Base-by-base conservation (phyloP, 2,888 invertebrate genomes). In the Molanna angustata region DNA sequence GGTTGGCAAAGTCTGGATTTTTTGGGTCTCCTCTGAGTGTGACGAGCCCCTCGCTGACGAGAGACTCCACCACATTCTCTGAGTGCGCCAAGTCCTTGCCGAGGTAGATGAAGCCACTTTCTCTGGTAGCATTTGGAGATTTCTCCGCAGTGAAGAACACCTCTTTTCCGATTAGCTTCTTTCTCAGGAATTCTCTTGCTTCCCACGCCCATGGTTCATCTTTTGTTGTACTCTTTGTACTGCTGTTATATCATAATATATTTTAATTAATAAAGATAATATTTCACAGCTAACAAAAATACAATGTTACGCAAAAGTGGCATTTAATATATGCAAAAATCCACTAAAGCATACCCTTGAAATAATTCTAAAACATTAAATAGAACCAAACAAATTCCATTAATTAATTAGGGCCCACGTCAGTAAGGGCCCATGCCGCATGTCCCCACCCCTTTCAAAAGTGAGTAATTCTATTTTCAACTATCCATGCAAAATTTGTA, bases 121-220 rank as follows among this genome's bases (percentile, higher is more conserved):
- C 91, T 59, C 92, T 85, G n/a, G 80, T 82, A 2, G 85, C 85
- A 64, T 90, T 90, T 52, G 88, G 84, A 27, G 90, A 86, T 66
- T 89, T 92, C 66, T 96, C 95, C 47, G 81, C 80, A 31, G 84
- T 86, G 67, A 94, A 96, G 13, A 82, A 80, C 0, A 99, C 91
- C 64, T 92, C 89, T 68, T 92, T 88, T 2, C 95, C 95, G 64
- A 99, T 85, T 27, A 98, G 73, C 69, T 92, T 93, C 67, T 93
- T 92, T 31, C 98, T 82, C 43, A 99, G 76, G 67, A 87, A 97
- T 73, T 99, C 98, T 49, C 98, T 84, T 1, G 97, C 92, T 67
- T 98, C 97, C 96, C 97, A 99, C 0, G 96, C 97, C 78, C 81
- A 98, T 1, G 97, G 92, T 73, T 98, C 92, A 68, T 94, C 94